Base-by-base conservation (phyloP, 1,140 invertebrate species). In the Rhopalosiphum maidis region DNA sequence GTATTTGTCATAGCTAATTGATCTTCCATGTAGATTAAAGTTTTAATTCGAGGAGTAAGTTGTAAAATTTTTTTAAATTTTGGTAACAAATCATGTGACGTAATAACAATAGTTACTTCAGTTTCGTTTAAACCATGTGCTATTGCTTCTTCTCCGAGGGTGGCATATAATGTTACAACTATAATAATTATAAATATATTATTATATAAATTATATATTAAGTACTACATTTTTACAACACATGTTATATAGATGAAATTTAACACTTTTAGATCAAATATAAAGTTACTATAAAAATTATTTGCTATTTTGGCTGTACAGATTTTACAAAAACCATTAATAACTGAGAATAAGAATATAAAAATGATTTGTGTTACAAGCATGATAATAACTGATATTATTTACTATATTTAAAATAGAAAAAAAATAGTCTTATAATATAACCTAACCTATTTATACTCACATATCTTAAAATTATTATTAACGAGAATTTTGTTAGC, bases 151-250 rank as follows among this genome's bases (percentile, higher is more conserved):
- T 99, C 98, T 9, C 99, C 99, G 1, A 99, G 96, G 0, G 99
- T 99, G 2, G 99, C 98, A 95, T 99, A 99, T 93, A 99, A 97
- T 0, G 99, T 99, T 0, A 99, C 98, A 94, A 99, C 97, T 96
- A 96, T 95, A 95, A 96, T 94, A 94, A 94, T 83, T 35, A 51
- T 8, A 88, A 37, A 46, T 30, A 86, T 86, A 30, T 30, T 86
- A 30, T n/a, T 86, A 86, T 46, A 4, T 8, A 11, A 23, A 82
- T 68, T 30, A 68, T 60, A 25, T 55, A 55, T 25, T 25, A 55
- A 7, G 8, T 77, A 46, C 46, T 46, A 46, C 5, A 46, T 11
- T 46, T 11, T 11, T 46, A 46, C 46, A 46, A 46, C 9, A 11
- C 11, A 46, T 46, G 46, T 46, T 46, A 11, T 46, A 46, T 46